Evolutionary conservation across 1,140 invertebrate genomes (phyloP).

Genomic region (Formica exsecta): DNA sequence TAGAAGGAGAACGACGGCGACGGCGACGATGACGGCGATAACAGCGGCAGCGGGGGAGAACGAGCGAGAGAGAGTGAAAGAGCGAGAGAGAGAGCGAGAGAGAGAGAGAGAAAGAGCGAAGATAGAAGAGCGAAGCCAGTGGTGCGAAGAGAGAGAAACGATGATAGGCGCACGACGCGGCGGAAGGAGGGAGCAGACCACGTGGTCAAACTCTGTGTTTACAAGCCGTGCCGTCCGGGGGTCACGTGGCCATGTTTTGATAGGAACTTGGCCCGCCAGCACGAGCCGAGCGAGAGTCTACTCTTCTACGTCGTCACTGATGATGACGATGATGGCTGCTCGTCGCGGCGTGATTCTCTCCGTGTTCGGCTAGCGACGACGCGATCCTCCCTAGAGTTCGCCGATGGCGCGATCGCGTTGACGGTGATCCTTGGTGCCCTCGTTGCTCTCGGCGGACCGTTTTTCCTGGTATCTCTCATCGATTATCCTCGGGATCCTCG

Average conservation of each 20-base stretch:
- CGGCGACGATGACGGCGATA: background rate
- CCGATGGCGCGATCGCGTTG: constrained; percentile 11
- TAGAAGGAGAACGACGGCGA: background rate
- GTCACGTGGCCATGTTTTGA: constrained; percentile 83
- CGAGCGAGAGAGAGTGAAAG: background rate
- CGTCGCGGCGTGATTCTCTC: constrained; percentile 1
- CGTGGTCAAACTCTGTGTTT: constrained; percentile 84
- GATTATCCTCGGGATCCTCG: constrained; percentile 44
- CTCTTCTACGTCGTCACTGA: constrained; percentile 27
- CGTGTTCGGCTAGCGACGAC: background rate
- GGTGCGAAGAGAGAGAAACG: constrained; percentile 47
- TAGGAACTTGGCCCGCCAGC: constrained; percentile 73
- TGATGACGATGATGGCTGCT: background rate
- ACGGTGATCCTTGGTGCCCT: constrained; percentile 1
- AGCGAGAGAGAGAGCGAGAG: background rate
- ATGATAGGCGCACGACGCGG: constrained; percentile 23
- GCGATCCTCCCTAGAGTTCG: constrained; percentile 12
- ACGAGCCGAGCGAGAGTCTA: constrained; percentile 43
- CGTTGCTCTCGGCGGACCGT: background rate
- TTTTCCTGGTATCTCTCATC: constrained; percentile 63
- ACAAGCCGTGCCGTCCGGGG: constrained; percentile 78
- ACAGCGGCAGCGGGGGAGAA: background rate
- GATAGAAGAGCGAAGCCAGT: background rate
- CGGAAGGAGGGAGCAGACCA: constrained; percentile 77
- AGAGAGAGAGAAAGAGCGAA: constrained; percentile 4